These are phyloP conservation scores for Herpailurus yagouaroundi DNA, from an alignment of 2,113 vertebrate species.

Conservation along the genomic window DNA sequence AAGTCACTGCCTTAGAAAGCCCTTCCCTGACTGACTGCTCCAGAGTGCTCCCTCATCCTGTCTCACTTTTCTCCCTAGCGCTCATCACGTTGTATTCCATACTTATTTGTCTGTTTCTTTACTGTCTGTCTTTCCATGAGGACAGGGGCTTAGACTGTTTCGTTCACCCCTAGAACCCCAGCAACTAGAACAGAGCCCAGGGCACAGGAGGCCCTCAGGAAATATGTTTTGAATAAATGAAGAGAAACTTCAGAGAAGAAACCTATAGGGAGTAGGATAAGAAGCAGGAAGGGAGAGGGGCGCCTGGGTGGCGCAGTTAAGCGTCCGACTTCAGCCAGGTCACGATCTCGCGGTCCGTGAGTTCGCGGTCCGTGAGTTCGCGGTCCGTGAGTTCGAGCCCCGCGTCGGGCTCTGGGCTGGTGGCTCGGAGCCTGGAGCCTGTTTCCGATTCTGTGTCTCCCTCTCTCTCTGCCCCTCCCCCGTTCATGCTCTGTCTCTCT, in stretches of 20 bases:
- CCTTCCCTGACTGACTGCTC: not conserved
- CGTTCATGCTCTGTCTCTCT: no score
- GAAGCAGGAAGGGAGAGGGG: not conserved
- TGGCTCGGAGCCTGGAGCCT: no score
- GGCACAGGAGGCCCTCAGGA: not conserved
- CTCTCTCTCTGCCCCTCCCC: no score
- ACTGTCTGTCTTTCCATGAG: not conserved
- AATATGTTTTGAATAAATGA: conserved; percentile 9
- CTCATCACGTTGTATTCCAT: not conserved
- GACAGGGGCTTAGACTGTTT: not conserved
- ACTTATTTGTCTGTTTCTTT: not conserved
- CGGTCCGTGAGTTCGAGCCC: no score
- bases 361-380: no score
- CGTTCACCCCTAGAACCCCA: not conserved
- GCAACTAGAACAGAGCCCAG: not conserved
- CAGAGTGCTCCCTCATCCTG: not conserved
- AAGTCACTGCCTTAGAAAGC: not conserved
- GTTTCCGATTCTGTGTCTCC: no score
- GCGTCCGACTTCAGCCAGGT: no score
- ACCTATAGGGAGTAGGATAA: not conserved
- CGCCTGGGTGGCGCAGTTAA: no score
- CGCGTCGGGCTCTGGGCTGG: no score
- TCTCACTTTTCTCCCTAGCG: not conserved
- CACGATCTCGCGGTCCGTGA: no score
- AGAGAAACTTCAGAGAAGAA: not conserved